Evolutionary conservation across 2,888 invertebrate genomes (phyloP).

Genomic region (Elysia crispata): DNA sequence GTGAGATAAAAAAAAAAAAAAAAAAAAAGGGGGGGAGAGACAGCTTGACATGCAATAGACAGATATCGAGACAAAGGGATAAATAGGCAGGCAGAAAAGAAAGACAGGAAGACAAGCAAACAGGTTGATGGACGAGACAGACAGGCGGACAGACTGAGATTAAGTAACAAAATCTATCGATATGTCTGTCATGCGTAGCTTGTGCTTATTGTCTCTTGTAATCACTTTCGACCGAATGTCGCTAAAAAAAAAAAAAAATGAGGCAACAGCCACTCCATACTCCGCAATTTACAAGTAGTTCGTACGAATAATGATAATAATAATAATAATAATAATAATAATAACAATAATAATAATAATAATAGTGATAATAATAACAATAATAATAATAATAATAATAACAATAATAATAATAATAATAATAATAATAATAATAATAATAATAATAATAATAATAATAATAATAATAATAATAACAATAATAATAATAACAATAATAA

Average conservation of each 20-base stretch:
- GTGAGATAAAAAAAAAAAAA: not conserved
- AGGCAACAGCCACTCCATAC: no score
- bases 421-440: not conserved
- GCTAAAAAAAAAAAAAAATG: no score
- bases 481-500: not conserved
- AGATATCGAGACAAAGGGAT: no score
- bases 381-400: not conserved
- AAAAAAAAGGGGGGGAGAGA: not conserved
- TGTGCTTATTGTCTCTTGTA: no score
- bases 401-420: no score
- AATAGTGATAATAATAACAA: not conserved
- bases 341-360: not conserved
- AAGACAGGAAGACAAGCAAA: constrained; percentile 4
- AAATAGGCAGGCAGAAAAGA: not conserved
- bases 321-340: not conserved
- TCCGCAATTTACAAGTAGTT: no score
- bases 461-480: not conserved
- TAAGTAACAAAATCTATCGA: no score
- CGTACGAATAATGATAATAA: no score
- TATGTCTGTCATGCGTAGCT: no score
- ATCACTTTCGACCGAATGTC: no score
- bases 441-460: not conserved
- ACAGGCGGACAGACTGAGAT: not conserved
- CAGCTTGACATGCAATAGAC: no score
- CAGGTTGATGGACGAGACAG: not conserved